phyloP scores from a whole-genome alignment of 23 tunicate genomes.

The Ascidia mentula region DNA sequence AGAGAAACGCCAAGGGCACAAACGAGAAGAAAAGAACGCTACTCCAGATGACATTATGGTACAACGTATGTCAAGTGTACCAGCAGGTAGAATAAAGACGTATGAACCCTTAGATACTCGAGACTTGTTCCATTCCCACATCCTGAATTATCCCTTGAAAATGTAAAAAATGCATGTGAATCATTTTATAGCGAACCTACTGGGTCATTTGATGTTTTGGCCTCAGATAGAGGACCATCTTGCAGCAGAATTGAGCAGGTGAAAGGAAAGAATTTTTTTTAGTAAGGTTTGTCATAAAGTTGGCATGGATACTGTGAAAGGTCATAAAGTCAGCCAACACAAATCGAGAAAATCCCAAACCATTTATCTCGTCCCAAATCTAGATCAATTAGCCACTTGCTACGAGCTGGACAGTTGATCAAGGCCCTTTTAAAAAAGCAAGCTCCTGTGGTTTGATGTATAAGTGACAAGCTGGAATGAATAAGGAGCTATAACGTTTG shows the following conservation, averaged over 20 bases:
- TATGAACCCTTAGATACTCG: constrained; percentile 14
- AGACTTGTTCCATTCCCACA: constrained; percentile 15
- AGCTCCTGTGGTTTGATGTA: not conserved
- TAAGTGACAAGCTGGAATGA: not conserved
- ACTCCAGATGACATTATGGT: constrained; percentile 33
- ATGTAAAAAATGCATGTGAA: constrained; percentile 19
- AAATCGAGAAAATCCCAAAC: not conserved
- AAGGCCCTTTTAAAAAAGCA: not conserved
- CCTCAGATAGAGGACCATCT: constrained; percentile 32
- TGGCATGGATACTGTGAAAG: too few relatives aligned
- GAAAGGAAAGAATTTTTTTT: constrained; percentile 7
- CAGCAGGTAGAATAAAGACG: constrained; percentile 15
- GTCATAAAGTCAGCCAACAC: too few relatives aligned
- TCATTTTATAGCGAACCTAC: not conserved
- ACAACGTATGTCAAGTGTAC: constrained; percentile 17
- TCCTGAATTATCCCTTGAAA: not conserved
- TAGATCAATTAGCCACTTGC: not conserved
- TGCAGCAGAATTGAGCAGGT: constrained; percentile 11
- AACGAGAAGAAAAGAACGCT: not conserved
- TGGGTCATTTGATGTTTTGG: constrained; percentile 29
- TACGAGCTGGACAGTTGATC: constrained; percentile 9
- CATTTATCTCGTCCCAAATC: not conserved
- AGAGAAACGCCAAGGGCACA: not conserved
- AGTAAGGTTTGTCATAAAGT: not conserved
- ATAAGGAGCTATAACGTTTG: not conserved